phyloP scores from a whole-genome alignment of 2,888 invertebrate species.

The Aromia moschata region DNA sequence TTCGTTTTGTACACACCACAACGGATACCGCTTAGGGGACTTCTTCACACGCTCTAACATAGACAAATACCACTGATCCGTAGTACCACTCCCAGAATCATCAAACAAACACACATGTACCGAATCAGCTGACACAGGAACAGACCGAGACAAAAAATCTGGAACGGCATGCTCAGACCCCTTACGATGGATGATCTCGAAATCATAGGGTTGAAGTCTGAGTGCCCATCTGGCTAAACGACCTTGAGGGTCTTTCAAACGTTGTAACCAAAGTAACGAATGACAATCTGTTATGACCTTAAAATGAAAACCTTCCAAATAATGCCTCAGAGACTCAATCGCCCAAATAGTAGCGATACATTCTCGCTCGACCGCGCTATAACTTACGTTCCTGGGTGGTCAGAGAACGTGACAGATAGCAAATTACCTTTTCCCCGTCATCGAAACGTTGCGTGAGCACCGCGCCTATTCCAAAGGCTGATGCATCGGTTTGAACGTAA shows the following conservation, averaged over 20 bases:
- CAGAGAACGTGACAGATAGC: constrained; percentile 33
- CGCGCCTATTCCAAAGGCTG: constrained; percentile 38
- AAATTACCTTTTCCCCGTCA: constrained; percentile 35
- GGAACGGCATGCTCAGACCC: constrained; percentile 28
- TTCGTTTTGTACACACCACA: not conserved
- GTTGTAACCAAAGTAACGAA: constrained; percentile 27
- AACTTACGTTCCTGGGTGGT: constrained; percentile 36
- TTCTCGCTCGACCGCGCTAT: constrained; percentile 34
- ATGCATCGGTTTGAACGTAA: constrained; percentile 43
- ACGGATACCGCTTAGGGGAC: not conserved
- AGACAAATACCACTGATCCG: constrained; percentile 37
- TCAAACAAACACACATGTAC: not conserved
- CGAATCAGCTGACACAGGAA: constrained; percentile 8
- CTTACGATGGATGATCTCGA: constrained; percentile 31
- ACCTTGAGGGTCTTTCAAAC: constrained; percentile 37
- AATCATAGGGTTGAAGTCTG: constrained; percentile 37
- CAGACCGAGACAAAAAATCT: constrained; percentile 22
- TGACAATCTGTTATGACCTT: constrained; percentile 32
- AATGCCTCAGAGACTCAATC: constrained; percentile 37
- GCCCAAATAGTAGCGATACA: constrained; percentile 35
- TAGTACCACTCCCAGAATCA: not conserved
- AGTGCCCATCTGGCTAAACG: constrained; percentile 41
- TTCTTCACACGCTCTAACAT: constrained; percentile 18
- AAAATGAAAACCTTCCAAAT: constrained; percentile 33
- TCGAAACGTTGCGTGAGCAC: constrained; percentile 33